These are phyloP conservation scores for Drosophila pectinifera DNA, from an alignment of 1,140 invertebrate genomes.

Conservation along the genomic window DNA sequence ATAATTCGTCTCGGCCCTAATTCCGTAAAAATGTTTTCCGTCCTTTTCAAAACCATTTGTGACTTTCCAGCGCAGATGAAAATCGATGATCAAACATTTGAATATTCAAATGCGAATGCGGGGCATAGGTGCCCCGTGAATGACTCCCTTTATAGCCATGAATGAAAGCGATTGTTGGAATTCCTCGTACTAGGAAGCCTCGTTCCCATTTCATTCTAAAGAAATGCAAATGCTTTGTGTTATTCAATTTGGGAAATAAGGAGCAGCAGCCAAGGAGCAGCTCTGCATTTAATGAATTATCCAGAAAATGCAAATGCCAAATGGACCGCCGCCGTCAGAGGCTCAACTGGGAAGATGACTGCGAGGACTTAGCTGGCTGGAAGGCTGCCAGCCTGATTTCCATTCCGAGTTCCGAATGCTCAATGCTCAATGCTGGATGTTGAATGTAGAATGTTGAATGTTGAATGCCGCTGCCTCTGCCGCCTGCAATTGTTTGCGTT, in stretches of 20 bases:
- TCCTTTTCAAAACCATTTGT: slow-evolving; percentile 6
- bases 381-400: slow-evolving; percentile 49
- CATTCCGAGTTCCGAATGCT: no score
- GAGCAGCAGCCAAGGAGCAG: slow-evolving; percentile 42
- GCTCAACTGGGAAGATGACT: slow-evolving; percentile 51
- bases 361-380: slow-evolving; percentile 21
- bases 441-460: slow-evolving; percentile 10
- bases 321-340: slow-evolving; percentile 58
- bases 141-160: slow-evolving; percentile 19
- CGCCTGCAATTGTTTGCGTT: slow-evolving; percentile 62
- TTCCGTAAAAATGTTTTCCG: slow-evolving; percentile 18
- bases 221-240: slow-evolving; percentile 51
- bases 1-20: slow-evolving; percentile 3
- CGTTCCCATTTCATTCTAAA: slow-evolving; percentile 38
- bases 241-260: slow-evolving; percentile 61
- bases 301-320: slow-evolving; percentile 74
- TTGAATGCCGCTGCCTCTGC: neutral
- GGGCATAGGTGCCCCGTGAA: slow-evolving; percentile 13
- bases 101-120: slow-evolving; percentile 48
- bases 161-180: slow-evolving; percentile 47
- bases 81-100: slow-evolving; percentile 39
- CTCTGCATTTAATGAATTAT: slow-evolving; percentile 61
- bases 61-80: slow-evolving; percentile 5
- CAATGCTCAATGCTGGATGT: slow-evolving; percentile 4
- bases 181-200: slow-evolving; percentile 43